Evolutionary conservation across 2,888 invertebrate genomes (phyloP).

Genomic region (Drosophila helvetica): DNA sequence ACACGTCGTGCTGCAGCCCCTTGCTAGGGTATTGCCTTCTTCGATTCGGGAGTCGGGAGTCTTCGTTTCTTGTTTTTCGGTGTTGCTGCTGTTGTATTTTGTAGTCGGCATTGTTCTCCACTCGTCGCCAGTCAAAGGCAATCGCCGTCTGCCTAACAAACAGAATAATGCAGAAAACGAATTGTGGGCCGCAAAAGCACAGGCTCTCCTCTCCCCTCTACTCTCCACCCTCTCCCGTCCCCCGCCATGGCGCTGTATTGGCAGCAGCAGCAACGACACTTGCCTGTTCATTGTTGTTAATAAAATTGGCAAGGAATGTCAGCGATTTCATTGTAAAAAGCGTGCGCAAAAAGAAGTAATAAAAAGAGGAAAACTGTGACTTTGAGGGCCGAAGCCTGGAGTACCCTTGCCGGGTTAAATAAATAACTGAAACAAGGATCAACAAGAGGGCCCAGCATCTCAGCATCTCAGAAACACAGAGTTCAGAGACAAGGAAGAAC

Average conservation of each 20-base stretch:
- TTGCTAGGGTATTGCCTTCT: not conserved
- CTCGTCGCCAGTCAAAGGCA: conserved; percentile 68
- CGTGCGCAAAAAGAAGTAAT: conserved; percentile 24
- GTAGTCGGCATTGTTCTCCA: conserved; percentile 54
- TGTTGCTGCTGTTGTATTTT: conserved; percentile 32
- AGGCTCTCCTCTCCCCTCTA: conserved; percentile 2
- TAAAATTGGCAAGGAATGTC: conserved; percentile 57
- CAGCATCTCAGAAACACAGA: too few species aligned
- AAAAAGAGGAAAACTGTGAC: not conserved
- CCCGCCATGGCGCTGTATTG: conserved; percentile 1
- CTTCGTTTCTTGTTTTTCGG: conserved; percentile 16
- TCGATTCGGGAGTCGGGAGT: not conserved
- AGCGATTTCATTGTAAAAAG: conserved; percentile 40
- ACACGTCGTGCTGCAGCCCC: too few species aligned
- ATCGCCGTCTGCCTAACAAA: conserved; percentile 71
- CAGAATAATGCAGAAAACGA: conserved; percentile 65
- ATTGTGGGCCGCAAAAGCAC: conserved; percentile 8
- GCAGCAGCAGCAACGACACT: conserved; percentile 34
- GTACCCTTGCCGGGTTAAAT: not conserved
- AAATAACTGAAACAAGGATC: too few species aligned
- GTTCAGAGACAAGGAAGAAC: too few species aligned
- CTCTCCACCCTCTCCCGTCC: too few species aligned
- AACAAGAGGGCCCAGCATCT: too few species aligned
- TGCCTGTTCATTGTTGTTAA: conserved; percentile 59
- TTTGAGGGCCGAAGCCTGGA: not conserved